Evolutionary conservation across 2,113 vertebrate genomes (phyloP), one percentile per base, ranked within the genome.

Genomic region (Mormoops blainvillei): DNA sequence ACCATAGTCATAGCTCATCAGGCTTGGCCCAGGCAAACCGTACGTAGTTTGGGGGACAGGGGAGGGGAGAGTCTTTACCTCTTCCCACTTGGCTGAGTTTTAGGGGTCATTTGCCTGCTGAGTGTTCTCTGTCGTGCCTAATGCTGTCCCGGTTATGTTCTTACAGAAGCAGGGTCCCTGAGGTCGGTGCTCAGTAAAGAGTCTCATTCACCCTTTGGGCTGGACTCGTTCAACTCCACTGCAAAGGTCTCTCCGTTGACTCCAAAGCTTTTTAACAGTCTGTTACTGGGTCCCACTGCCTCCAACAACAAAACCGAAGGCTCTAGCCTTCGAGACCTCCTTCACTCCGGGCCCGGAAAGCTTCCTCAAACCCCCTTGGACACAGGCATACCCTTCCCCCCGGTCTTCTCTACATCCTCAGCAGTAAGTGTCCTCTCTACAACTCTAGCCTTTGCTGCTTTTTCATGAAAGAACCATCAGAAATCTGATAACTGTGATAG

Each of bases 231-330:
- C 98, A 99, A 99, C 98, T 98, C 99, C 91, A 98, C 99, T 96
- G 98, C 99, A 97, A 99, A 99, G 97, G 99, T 99, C 91, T 98
- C 99, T 88, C 99, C 99, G 0, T 98, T 99, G 98, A 99, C 99
- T 96, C 99, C 99, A 94, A 99, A 99, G 98, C 99, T 99, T 74
- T 99, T 99, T 97, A 99, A 99, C 98, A 99, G 99, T 97, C 98
- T 99, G 83, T 98, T 99, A 96, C 98, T 99, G 98, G 99, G 99
- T 94, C 99, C 99, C 73, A 99, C 98, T 95, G 99, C 99, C 93
- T 98, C 99, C 96, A 99, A 99, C 98, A 99, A 99, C 97, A 99
- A 99, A 98, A 98, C 99, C 1, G 99, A 99, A 98, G 99, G 99
- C 58, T 99, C 99, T 93, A 99, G 99, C 98, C 99, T 99, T 93